Evolutionary conservation across 2,797 vertebrate species (phyloP).

Genomic region (Halcyon badia): DNA sequence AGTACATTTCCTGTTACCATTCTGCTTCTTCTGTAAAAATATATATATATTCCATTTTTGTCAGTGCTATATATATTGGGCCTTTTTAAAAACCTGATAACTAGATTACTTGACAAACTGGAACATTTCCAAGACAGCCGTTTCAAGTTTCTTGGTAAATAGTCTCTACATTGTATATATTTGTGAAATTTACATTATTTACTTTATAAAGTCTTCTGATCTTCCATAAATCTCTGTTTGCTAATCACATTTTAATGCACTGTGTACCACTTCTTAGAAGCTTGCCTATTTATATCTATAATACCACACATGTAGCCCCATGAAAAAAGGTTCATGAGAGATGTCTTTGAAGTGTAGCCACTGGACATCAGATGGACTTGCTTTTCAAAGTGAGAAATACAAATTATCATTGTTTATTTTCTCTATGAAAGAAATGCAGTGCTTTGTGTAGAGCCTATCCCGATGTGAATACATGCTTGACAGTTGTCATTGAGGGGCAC

Average conservation of each 20-base stretch:
- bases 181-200: slow-evolving; percentile 56
- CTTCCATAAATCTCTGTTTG: slow-evolving; percentile 10
- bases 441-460: not conserved
- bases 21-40: not conserved
- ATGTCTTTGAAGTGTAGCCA: slow-evolving; percentile 43
- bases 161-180: slow-evolving; percentile 41
- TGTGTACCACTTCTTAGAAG: not conserved
- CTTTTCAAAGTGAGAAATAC: slow-evolving; percentile 21
- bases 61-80: not conserved
- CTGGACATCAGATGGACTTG: not conserved
- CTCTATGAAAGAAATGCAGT: not conserved
- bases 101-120: slow-evolving; percentile 31
- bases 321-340: not conserved
- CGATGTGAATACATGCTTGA: not conserved
- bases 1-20: not conserved
- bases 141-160: slow-evolving; percentile 62
- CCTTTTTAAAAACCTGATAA: slow-evolving; percentile 20
- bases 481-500: not conserved
- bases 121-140: slow-evolving; percentile 1
- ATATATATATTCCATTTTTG: not conserved
- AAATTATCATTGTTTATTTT: slow-evolving; percentile 1
- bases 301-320: slow-evolving; percentile 32
- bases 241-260: not conserved
- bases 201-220: slow-evolving; percentile 51
- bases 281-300: not conserved